Conservation (phyloP, 2,797 vertebrate species). For the Falco cherrug region DNA sequence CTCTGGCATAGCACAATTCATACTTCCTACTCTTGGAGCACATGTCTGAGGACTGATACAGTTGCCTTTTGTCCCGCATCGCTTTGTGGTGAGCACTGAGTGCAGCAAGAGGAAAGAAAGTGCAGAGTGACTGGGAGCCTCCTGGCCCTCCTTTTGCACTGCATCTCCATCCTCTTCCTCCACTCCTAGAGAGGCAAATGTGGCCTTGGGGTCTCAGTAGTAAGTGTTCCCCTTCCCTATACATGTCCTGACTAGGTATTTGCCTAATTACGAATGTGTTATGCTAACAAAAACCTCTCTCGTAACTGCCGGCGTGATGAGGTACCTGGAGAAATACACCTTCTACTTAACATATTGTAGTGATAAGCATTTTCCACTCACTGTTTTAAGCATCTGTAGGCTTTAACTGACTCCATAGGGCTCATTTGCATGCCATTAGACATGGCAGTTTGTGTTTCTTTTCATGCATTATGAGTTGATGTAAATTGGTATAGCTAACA, state of each 20-base stretch:
- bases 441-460: not conserved
- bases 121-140: not conserved
- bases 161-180: not conserved
- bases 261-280: not conserved
- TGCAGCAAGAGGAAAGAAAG: not conserved
- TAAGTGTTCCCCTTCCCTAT: not conserved
- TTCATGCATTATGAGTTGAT: not conserved
- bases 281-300: not conserved
- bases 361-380: not conserved
- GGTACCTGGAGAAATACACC: not conserved
- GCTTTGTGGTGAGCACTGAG: not conserved
- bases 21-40: not conserved
- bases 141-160: not conserved
- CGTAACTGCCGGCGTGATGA: not conserved
- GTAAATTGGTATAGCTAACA: not conserved
- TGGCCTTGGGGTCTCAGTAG: not conserved
- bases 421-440: not conserved
- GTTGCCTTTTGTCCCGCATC: not conserved
- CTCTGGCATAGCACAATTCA: not conserved
- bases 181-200: not conserved
- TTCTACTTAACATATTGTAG: not conserved
- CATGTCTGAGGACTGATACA: not conserved
- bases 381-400: not conserved
- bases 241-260: not conserved
- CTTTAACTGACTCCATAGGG: not conserved